Base-by-base conservation (phyloP, 1,140 invertebrate genomes). In the Drosophila baimaii region DNA sequence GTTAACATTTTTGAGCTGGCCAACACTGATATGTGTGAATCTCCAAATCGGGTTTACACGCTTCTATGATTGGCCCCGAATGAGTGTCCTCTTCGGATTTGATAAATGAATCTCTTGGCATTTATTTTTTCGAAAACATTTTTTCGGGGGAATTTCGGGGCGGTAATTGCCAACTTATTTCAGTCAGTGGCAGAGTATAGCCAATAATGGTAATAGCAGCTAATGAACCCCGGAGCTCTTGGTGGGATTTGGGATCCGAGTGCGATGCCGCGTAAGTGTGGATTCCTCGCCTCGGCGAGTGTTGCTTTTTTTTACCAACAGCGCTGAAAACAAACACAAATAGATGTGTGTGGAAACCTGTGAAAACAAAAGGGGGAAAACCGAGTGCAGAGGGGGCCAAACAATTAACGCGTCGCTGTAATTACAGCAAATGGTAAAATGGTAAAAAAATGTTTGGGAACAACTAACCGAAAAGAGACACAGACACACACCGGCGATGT, bases 351-450 rank as follows among this genome's bases (percentile, higher is more conserved):
- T 54, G 69, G 56, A 73, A 84, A 79, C 51, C 59, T 54, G 64
- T 56, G 82, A 59, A 65, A 61, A 71, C 43, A 54, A 49, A 68
- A n/a, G n/a, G 59, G 76, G 66, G 52, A 47, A 35, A 44, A 23
- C 62, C 69, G 62, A 79, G 79, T 78, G 82, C 82, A 76, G 78
- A 68, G 63, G 76, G 79, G 84, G 49, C 61, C 19, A 72, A 88
- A 88, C 84, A 88, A 88, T 88, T 88, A 88, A 88, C 84, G 84
- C 80, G 43, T 89, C 52, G 77, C 84, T 72, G 84, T 88, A 88
- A 88, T 88, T 88, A 88, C 83, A 71, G 77, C 61, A 59, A 89
- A 82, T 83, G 49, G 57, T 64, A 73, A 54, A 70, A 66, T 39
- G 41, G 58, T 47, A 70, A 78, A 64, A 64, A 74, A 69, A 77